A percentile compares a stretch with the other conserved stretches of the same genome.
Conservation (phyloP, 2,888 invertebrate species). For the Xylophagus ater region DNA sequence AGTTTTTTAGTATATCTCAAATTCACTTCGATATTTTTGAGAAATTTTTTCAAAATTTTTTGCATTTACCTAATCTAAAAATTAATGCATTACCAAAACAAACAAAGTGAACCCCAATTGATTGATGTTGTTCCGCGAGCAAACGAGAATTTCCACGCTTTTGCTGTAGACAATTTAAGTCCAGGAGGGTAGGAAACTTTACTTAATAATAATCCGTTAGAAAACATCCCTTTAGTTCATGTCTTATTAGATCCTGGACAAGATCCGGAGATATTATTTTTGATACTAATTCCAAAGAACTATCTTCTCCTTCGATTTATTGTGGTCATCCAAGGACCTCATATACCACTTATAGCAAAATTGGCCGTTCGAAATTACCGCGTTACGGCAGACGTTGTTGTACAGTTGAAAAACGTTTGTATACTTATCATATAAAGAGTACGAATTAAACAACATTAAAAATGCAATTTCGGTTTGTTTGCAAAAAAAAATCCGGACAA, state of each 20-base stretch:
- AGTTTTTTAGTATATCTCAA: too few species aligned
- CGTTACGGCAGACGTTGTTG: neutral
- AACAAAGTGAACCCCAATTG: too few species aligned
- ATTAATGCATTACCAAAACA: too few species aligned
- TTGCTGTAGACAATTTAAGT: conserved; percentile 14
- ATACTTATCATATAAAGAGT: conserved; percentile 1
- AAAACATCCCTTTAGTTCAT: too few species aligned
- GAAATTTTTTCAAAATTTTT: too few species aligned
- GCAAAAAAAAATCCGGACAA: conserved; percentile 18
- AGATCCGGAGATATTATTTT: conserved; percentile 13
- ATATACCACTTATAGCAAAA: too few species aligned
- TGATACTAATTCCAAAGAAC: conserved; percentile 16
- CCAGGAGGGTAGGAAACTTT: conserved; percentile 19
- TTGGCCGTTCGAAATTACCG: neutral
- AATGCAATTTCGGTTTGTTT: conserved; percentile 14
- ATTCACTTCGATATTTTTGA: too few species aligned
- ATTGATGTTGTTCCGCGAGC: too few species aligned
- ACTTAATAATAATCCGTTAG: conserved; percentile 14
- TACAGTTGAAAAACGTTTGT: neutral
- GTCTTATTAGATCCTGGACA: conserved; percentile 19
- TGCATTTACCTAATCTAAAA: too few species aligned
- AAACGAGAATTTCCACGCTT: conserved; percentile 15
- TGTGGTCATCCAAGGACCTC: conserved; percentile 16
- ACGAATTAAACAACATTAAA: conserved; percentile 1
- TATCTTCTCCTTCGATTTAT: conserved; percentile 18